Percentiles rank a stretch among this genome's conserved stretches.
These are phyloP conservation scores for Nannobrachium achirus DNA, from an alignment of 2,113 vertebrate genomes.

Conservation along the genomic window DNA sequence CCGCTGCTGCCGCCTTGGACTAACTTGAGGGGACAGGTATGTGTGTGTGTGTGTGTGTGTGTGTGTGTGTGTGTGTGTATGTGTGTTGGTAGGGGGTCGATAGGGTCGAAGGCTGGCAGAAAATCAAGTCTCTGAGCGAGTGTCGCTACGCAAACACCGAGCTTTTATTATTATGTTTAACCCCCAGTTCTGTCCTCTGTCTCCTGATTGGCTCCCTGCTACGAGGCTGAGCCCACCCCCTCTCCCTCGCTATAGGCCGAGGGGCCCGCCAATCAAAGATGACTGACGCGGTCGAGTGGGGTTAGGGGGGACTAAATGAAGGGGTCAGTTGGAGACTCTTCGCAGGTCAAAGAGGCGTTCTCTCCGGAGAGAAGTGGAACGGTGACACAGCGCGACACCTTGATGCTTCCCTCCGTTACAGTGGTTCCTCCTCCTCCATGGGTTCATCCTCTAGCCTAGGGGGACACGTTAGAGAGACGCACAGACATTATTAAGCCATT, in stretches of 20 bases:
- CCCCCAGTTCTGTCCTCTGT: conserved; percentile 64
- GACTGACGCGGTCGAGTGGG: conserved; percentile 66
- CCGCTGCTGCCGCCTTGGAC: conserved; percentile 30
- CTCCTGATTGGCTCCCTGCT: conserved; percentile 75
- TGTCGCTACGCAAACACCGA: conserved; percentile 38
- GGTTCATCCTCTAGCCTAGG: conserved; percentile 87
- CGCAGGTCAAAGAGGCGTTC: conserved; percentile 59
- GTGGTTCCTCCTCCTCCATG: conserved; percentile 90
- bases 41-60: conserved; percentile 19
- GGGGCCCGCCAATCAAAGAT: conserved; percentile 69
- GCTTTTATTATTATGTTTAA: conserved; percentile 26
- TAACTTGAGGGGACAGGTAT: conserved; percentile 26
- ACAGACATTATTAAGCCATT: not conserved
- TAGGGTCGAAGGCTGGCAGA: conserved; percentile 55
- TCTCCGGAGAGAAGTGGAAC: conserved; percentile 72
- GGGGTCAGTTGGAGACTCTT: conserved; percentile 67
- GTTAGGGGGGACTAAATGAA: conserved; percentile 73
- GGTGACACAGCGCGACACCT: conserved; percentile 58
- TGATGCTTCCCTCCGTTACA: conserved; percentile 75
- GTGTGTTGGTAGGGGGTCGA: not conserved
- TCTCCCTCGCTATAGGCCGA: conserved; percentile 57
- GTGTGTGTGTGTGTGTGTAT: conserved; percentile 31
- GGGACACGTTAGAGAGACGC: conserved; percentile 12
- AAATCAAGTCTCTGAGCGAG: conserved; percentile 61
- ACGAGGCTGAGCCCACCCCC: conserved; percentile 73